Evolutionary conservation across 1,140 invertebrate genomes (phyloP), one percentile per base, ranked within the genome.

Genomic region (Odontomachus brunneus): DNA sequence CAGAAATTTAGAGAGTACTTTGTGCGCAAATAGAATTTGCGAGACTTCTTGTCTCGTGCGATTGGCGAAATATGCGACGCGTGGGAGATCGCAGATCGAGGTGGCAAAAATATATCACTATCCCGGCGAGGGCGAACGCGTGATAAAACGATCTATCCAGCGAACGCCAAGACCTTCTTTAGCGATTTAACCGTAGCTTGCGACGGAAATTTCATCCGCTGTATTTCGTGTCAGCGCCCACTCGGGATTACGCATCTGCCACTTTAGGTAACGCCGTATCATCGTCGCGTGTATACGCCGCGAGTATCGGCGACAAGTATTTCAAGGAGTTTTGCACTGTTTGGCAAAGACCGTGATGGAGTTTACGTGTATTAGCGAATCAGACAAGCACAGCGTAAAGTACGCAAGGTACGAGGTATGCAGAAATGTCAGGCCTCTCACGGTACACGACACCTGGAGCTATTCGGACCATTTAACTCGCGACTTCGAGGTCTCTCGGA

Each of bases 231-330:
- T 59, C 59, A 48, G 69, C 80, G 78, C 67, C 80, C 59, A 82
- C 80, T 60, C 29, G 19, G 48, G 48, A 82, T 82, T 83, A 83
- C 82, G 19, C n/a, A 83, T 67, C 59, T 69, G 44, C 74, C 55
- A 60, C 33, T 83, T 83, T 83, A 83, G 44, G 73, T 67, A 83
- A 83, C 24, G 53, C 38, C 38, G 11, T 38, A 66, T 62, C 14
- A 69, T 67, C 82, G 33, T 71, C 26, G 38, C 22, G 38, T 17
- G n/a, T 26, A 60, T 14, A 7, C 38, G n/a, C 11, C 44, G 19
- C 24, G 17, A 55, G 22, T 69, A 57, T 48, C 44, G 3, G n/a
- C 9, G 38, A 44, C 38, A 26, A 48, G 55, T 14, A 33, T 63
- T 49, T 5, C 17, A 29, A 49, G 22, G 24, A 48, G n/a, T 29